These are phyloP conservation scores for Nyctibius grandis DNA, from an alignment of 2,797 vertebrate species.

Conservation along the genomic window DNA sequence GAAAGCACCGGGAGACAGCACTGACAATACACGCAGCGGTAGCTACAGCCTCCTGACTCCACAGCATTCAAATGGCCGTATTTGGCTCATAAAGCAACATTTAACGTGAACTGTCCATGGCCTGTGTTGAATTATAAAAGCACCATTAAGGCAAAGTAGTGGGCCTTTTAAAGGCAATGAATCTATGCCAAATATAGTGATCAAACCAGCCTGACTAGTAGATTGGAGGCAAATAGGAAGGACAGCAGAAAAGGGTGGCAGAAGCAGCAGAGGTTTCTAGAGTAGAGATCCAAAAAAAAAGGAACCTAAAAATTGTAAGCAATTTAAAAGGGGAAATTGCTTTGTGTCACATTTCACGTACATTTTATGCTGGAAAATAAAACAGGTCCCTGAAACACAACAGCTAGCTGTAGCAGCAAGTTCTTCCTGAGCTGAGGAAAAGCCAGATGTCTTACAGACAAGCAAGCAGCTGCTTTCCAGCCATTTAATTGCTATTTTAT, in stretches of 20 bases:
- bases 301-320: not conserved
- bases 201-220: not conserved
- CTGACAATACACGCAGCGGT: rapidly evolving
- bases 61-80: not conserved
- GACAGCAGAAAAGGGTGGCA: not conserved
- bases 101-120: not conserved
- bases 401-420: slow-evolving; percentile 7
- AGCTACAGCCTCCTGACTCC: not conserved
- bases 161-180: not conserved
- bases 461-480: slow-evolving; percentile 42
- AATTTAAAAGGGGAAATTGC: not conserved
- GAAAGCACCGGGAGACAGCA: not conserved
- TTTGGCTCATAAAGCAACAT: not conserved
- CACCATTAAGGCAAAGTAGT: not conserved
- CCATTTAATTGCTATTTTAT: slow-evolving; percentile 29
- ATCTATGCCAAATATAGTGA: not conserved
- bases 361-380: slow-evolving; percentile 28
- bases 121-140: not conserved
- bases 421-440: not conserved
- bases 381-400: not conserved
- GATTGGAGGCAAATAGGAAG: not conserved
- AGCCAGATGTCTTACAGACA: slow-evolving; percentile 30
- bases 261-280: not conserved
- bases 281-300: not conserved
- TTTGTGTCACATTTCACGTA: not conserved